A percentile compares a stretch with the other conserved stretches of the same genome.
These are phyloP conservation scores for Drosophila cardini DNA, from an alignment of 1,140 invertebrate species.

Conservation along the genomic window DNA sequence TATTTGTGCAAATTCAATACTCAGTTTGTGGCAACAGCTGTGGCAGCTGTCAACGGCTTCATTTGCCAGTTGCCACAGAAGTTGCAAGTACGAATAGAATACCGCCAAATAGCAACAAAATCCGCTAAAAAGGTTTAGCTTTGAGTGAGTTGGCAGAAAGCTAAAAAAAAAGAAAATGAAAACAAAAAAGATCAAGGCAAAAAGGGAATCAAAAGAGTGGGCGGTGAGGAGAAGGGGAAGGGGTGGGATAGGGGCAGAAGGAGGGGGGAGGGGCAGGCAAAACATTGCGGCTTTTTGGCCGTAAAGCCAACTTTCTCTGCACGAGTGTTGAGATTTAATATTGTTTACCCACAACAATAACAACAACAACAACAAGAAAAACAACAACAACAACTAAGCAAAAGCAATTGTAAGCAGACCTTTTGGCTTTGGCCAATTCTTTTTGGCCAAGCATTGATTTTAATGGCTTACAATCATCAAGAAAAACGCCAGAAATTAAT, in stretches of 20 bases:
- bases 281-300: slow-evolving; percentile 60
- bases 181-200: slow-evolving; percentile 44
- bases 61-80: slow-evolving; percentile 51
- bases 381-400: slow-evolving; percentile 17
- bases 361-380: slow-evolving; percentile 39
- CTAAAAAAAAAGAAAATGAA: slow-evolving; percentile 27
- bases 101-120: slow-evolving; percentile 43
- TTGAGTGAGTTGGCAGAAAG: slow-evolving; percentile 65
- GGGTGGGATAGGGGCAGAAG: neutral
- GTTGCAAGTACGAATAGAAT: slow-evolving; percentile 26
- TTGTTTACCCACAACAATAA: slow-evolving; percentile 66
- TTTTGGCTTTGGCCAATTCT: slow-evolving; percentile 38
- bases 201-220: slow-evolving; percentile 44
- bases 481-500: slow-evolving; percentile 67
- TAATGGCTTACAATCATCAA: slow-evolving; percentile 67
- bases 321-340: slow-evolving; percentile 80
- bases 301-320: slow-evolving; percentile 74
- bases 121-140: slow-evolving; percentile 31
- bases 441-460: slow-evolving; percentile 61
- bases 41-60: slow-evolving; percentile 55
- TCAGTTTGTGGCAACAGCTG: slow-evolving; percentile 33
- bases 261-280: neutral
- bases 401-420: slow-evolving; percentile 61
- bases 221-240: no score
- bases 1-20: neutral